Evolutionary conservation across 2,888 invertebrate genomes (phyloP).

Genomic region (Schrankia costaestrigalis): DNA sequence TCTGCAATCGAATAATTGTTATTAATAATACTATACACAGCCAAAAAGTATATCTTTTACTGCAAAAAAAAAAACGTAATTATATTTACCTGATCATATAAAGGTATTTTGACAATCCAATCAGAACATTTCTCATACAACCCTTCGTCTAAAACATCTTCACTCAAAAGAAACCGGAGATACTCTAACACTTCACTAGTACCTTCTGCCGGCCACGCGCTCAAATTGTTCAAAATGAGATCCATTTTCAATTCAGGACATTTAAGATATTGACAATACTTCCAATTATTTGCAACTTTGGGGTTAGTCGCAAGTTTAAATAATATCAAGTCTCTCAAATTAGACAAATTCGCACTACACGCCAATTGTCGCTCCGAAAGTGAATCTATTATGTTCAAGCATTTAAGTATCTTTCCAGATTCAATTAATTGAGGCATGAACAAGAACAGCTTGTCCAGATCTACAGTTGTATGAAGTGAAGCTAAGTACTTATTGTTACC

Average conservation of each 20-base stretch:
- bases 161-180: constrained; percentile 64
- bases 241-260: constrained; percentile 73
- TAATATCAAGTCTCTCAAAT: constrained; percentile 81
- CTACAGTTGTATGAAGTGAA: constrained; percentile 80
- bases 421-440: constrained; percentile 71
- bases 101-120: constrained; percentile 82
- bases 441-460: constrained; percentile 71
- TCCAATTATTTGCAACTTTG: constrained; percentile 68
- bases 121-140: constrained; percentile 69
- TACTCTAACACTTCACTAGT: constrained; percentile 75
- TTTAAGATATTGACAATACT: constrained; percentile 75
- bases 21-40: background rate
- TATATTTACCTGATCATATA: constrained; percentile 81
- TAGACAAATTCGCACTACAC: constrained; percentile 74
- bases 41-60: background rate
- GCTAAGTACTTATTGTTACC: constrained; percentile 81
- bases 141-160: constrained; percentile 65
- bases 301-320: constrained; percentile 79
- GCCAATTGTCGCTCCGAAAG: constrained; percentile 79
- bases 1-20: constrained; percentile 51
- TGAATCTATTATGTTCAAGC: constrained; percentile 77
- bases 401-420: constrained; percentile 69
- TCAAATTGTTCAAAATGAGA: constrained; percentile 76
- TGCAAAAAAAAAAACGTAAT: no score
- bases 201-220: constrained; percentile 79